Percentiles rank a stretch among this genome's conserved stretches.
Evolutionary conservation across 2,888 invertebrate species (phyloP).

Genomic region (Halictus quadricinctus): DNA sequence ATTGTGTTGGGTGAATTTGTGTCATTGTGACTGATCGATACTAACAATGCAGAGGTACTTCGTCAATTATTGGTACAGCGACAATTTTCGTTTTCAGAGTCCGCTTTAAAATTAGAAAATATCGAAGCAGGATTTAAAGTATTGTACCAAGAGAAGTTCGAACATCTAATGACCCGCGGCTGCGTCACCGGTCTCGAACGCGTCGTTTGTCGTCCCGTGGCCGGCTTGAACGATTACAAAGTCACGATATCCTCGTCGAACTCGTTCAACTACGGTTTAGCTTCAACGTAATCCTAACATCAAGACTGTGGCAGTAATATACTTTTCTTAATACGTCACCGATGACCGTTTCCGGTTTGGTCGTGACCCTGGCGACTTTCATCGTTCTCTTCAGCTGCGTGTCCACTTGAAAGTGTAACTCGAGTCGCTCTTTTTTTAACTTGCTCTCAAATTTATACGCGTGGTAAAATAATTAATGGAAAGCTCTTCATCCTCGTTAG

Average conservation of each 20-base stretch:
- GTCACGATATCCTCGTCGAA: background rate
- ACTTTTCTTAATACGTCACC: slow-evolving; percentile 25
- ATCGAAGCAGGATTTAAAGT: too few relatives aligned
- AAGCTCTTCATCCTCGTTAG: too few relatives aligned
- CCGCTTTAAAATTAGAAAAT: background rate
- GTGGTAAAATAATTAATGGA: too few relatives aligned
- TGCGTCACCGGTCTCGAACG: too few relatives aligned
- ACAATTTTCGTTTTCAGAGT: background rate
- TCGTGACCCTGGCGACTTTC: background rate
- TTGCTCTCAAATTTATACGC: too few relatives aligned
- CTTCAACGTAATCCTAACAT: slow-evolving; percentile 17
- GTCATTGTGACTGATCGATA: background rate
- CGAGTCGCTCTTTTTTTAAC: background rate
- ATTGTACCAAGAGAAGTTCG: too few relatives aligned
- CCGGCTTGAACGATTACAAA: background rate
- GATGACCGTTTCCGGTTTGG: slow-evolving; percentile 11
- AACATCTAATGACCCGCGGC: too few relatives aligned
- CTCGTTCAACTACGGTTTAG: slow-evolving; percentile 14
- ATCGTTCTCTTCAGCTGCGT: background rate
- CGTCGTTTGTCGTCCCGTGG: background rate
- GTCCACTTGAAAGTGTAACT: background rate
- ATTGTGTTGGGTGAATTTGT: background rate
- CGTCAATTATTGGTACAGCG: background rate
- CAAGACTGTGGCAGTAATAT: slow-evolving; percentile 45
- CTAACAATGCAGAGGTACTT: background rate